Percentiles rank a stretch among this genome's conserved stretches.
Conservation (phyloP, 2,888 invertebrate genomes). For the Aproaerema taeniolella region DNA sequence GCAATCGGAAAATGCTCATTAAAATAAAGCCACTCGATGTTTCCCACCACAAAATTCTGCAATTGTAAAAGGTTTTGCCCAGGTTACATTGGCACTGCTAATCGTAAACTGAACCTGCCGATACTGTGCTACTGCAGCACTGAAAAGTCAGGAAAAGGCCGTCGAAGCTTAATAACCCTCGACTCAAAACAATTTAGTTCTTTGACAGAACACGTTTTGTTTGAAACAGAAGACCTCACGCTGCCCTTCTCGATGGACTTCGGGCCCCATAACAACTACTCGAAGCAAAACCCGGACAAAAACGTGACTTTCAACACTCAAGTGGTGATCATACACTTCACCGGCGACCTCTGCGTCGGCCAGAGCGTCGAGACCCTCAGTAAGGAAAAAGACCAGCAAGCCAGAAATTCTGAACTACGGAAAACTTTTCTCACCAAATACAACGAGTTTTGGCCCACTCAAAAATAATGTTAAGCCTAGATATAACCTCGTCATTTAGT, state of each 20-base stretch:
- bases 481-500: constrained; percentile 31
- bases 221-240: constrained; percentile 38
- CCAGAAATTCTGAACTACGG: constrained; percentile 79
- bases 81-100: no score
- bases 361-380: constrained; percentile 79
- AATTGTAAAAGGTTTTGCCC: no score
- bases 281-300: constrained; percentile 56
- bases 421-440: constrained; percentile 72
- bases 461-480: constrained; percentile 49
- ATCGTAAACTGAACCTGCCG: no score
- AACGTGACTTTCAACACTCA: constrained; percentile 73
- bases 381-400: constrained; percentile 80
- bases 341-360: constrained; percentile 73
- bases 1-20: no score
- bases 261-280: constrained; percentile 44
- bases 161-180: no score
- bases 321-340: constrained; percentile 80
- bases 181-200: no score
- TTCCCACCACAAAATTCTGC: no score
- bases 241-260: constrained; percentile 54
- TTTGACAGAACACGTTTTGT: no score
- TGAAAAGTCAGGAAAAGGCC: no score
- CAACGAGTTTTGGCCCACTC: constrained; percentile 67
- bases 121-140: no score
- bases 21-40: no score